Base-by-base conservation (phyloP, 2,888 invertebrate species). In the Parnassius smintheus region DNA sequence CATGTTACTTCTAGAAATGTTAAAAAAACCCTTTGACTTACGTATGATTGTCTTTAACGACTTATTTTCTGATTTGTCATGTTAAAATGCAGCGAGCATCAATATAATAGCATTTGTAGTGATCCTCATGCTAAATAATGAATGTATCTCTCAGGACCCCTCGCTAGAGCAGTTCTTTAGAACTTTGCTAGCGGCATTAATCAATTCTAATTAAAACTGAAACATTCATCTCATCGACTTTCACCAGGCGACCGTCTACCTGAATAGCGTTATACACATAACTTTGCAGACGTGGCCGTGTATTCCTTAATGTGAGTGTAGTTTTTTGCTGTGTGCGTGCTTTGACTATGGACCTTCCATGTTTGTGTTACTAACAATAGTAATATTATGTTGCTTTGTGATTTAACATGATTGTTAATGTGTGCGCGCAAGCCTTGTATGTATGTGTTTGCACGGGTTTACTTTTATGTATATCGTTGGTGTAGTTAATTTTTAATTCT, bases 141-240 rank as follows among this genome's bases (percentile, higher is more conserved):
- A 63, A 56, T 59, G 56, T 59, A 41, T 56, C 50, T 46, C 46
- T 41, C 41, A 45, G 51, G 55, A 51, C 46, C 59, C 56, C 67
- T 66, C 66, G 68, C 64, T 67, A 65, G 70, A 41, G 59, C 54
- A 22, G 58, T 59, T 59, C 63, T 63, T 59, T 59, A 56, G 66
- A 71, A 74, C 66, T 66, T 68, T 71, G 68, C 73, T 70, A 74
- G 73, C 72, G 74, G 78, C 75, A 80, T 82, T 77, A 80, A 82
- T 83, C 80, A 75, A 80, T 84, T 82, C 78, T 80, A 81, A 85
- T 85, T 83, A 80, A 77, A 79, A 72, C 75, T 77, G 74, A 80
- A 82, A 83, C 82, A 84, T 84, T 81, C 76, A 78, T 85, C 81
- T 77, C 80, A 81, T 83, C 78, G 78, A 82, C 78, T 84, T 82